Evolutionary conservation across 2,113 vertebrate genomes (phyloP).

Genomic region (Poeciliopsis prolifica): DNA sequence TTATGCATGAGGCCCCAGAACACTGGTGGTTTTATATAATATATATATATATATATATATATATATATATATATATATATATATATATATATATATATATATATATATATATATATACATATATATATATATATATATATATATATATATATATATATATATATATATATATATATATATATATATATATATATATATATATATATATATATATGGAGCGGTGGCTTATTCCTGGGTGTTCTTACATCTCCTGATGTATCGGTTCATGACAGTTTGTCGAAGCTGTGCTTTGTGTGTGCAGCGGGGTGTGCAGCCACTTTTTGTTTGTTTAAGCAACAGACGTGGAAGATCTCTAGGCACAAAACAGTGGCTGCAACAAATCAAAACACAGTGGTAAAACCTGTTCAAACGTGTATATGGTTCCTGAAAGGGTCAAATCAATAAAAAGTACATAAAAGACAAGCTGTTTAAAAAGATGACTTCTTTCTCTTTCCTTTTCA

Average conservation of each 20-base stretch:
- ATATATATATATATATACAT: too few relatives aligned
- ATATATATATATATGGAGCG: background rate
- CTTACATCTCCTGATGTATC: background rate
- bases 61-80: too few relatives aligned
- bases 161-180: too few relatives aligned
- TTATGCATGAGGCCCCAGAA: too few relatives aligned
- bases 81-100: too few relatives aligned
- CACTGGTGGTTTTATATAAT: too few relatives aligned
- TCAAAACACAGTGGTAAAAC: background rate
- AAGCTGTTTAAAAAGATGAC: background rate
- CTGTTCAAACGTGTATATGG: background rate
- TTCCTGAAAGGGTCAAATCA: constrained; percentile 1
- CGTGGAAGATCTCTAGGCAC: background rate
- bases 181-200: too few relatives aligned
- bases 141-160: too few relatives aligned
- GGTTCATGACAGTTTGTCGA: constrained; percentile 7
- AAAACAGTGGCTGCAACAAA: background rate
- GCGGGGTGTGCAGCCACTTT: background rate
- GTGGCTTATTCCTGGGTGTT: background rate
- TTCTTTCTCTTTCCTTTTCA: background rate
- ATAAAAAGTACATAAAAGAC: background rate
- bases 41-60: too few relatives aligned
- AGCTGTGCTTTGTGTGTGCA: background rate
- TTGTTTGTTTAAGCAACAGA: background rate
- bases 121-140: too few relatives aligned